These are phyloP conservation scores for Macaria liturata DNA, from an alignment of 2,888 invertebrate species.

Conservation along the genomic window DNA sequence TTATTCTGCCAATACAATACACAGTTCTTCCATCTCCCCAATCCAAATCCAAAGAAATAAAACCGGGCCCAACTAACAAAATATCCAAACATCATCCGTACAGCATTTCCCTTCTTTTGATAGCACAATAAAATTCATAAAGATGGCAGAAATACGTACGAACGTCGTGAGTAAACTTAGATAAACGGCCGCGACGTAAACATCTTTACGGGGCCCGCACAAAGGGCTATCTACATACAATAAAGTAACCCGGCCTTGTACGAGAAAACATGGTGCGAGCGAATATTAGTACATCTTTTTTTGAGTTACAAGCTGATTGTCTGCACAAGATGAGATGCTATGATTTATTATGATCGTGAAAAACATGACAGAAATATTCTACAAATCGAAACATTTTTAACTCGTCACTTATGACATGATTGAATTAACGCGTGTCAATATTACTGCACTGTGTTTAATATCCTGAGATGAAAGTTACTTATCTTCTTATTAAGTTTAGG, in stretches of 20 bases:
- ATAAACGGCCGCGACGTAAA: conserved; percentile 30
- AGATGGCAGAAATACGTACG: conserved; percentile 20
- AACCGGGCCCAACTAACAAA: conserved; percentile 23
- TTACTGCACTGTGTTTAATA: too few relatives aligned
- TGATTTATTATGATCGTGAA: too few relatives aligned
- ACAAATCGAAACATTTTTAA: too few relatives aligned
- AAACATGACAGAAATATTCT: too few relatives aligned
- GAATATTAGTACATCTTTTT: too few relatives aligned
- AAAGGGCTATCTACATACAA: conserved; percentile 19
- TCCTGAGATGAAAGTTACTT: too few relatives aligned
- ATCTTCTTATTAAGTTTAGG: too few relatives aligned
- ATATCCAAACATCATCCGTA: conserved; percentile 27
- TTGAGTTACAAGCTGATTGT: too few relatives aligned
- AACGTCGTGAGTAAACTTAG: conserved; percentile 28
- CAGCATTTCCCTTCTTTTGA: conserved; percentile 22
- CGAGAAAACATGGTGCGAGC: conserved; percentile 6
- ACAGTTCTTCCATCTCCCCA: conserved; percentile 1
- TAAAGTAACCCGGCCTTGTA: conserved; percentile 12
- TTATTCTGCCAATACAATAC: too few relatives aligned
- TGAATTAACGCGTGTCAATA: too few relatives aligned
- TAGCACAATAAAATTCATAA: conserved; percentile 28
- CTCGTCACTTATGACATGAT: too few relatives aligned
- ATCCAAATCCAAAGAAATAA: conserved; percentile 17
- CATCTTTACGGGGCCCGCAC: conserved; percentile 28
- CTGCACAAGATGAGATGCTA: too few relatives aligned